Evolutionary conservation across 2,888 invertebrate species (phyloP).

Genomic region (Noctua pronuba): DNA sequence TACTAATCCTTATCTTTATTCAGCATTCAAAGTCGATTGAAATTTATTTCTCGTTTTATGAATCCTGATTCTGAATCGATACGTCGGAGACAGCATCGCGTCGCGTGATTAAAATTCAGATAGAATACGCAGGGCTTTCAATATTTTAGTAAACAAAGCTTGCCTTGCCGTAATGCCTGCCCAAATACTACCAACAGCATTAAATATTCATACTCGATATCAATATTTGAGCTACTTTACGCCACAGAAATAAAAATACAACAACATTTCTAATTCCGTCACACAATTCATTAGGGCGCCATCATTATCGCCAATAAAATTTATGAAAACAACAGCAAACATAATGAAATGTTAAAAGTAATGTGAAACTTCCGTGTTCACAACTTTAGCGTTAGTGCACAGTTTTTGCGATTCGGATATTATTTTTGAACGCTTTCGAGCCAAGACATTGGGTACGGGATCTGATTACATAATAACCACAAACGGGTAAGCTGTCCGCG

Average conservation of each 20-base stretch:
- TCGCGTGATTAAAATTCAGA: conserved; percentile 54
- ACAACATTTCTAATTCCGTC: conserved; percentile 25
- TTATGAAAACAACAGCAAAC: conserved; percentile 46
- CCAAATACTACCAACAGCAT: conserved; percentile 33
- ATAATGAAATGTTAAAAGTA: conserved; percentile 41
- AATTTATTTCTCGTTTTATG: conserved; percentile 52
- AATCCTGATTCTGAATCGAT: conserved; percentile 52
- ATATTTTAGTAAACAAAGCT: conserved; percentile 58
- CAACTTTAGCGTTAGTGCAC: conserved; percentile 32
- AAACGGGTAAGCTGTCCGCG: conserved; percentile 38
- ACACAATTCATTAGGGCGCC: conserved; percentile 41
- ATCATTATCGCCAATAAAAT: conserved; percentile 52
- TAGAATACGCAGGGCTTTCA: conserved; percentile 43
- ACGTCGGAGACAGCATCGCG: conserved; percentile 32
- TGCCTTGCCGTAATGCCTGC: conserved; percentile 17
- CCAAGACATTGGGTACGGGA: conserved; percentile 35
- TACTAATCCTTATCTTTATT: conserved; percentile 17
- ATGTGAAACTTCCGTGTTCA: conserved; percentile 40
- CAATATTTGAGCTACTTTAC: conserved; percentile 32
- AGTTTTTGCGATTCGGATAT: conserved; percentile 32
- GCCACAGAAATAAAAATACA: conserved; percentile 27
- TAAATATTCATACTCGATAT: conserved; percentile 40
- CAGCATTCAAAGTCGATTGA: conserved; percentile 46
- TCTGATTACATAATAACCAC: conserved; percentile 59
- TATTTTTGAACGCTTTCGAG: conserved; percentile 54